Conservation (phyloP, 2,113 vertebrate genomes). For the Pyxicephalus adspersus region DNA sequence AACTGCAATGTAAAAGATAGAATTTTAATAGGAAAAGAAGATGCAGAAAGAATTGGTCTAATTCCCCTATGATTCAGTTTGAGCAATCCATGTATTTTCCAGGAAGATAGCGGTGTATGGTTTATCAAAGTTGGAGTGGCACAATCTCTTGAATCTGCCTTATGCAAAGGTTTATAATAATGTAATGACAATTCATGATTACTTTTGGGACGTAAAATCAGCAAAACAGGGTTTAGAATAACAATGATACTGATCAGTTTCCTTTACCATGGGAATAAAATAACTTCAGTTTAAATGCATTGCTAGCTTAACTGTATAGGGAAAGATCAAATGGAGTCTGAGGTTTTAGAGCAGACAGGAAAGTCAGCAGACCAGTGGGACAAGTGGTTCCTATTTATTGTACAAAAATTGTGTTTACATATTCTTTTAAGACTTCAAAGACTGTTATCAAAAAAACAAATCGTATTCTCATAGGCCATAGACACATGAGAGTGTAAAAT, state of each 20-base stretch:
- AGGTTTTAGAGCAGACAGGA: slow-evolving; percentile 29
- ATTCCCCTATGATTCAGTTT: too few relatives aligned
- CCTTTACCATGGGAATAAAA: background rate
- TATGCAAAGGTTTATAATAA: too few relatives aligned
- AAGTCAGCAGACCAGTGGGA: background rate
- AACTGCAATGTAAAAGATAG: too few relatives aligned
- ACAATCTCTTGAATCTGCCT: too few relatives aligned
- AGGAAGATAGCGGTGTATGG: too few relatives aligned
- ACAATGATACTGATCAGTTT: background rate
- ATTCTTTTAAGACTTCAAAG: slow-evolving; percentile 18
- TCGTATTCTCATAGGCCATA: background rate
- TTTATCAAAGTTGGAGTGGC: too few relatives aligned
- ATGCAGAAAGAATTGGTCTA: too few relatives aligned
- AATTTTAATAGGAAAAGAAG: too few relatives aligned
- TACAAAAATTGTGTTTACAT: background rate
- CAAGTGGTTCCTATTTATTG: slow-evolving; percentile 25
- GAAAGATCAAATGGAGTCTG: slow-evolving; percentile 24
- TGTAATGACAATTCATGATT: background rate
- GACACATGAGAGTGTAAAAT: background rate
- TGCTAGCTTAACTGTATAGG: background rate
- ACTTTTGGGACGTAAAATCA: background rate
- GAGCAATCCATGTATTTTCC: too few relatives aligned
- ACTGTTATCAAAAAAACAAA: background rate
- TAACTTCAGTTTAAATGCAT: background rate
- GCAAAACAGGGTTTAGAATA: background rate